A percentile compares a stretch with the other conserved stretches of the same genome.
Conservation (phyloP, 2,113 vertebrate species). For the Antechinus flavipes region DNA sequence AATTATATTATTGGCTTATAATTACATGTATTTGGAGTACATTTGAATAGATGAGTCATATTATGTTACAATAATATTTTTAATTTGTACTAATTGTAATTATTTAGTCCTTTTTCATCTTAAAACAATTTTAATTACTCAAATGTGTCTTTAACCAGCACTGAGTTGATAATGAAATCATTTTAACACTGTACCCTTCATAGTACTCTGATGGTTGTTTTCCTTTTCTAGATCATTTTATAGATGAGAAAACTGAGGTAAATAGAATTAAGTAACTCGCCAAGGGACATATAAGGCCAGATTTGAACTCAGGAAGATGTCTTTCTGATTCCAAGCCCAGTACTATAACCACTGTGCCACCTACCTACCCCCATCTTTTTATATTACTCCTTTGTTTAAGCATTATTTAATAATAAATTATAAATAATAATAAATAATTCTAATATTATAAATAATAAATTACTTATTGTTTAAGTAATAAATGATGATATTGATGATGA, state of each 20-base stretch:
- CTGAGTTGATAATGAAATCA: neutral
- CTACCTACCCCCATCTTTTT: neutral
- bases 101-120: neutral
- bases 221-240: neutral
- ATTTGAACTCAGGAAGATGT: neutral
- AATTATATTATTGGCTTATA: neutral
- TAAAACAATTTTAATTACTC: neutral
- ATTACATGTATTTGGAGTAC: neutral
- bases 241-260: neutral
- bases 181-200: neutral
- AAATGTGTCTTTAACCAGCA: neutral
- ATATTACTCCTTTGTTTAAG: no score
- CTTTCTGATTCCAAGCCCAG: neutral
- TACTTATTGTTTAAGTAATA: no score
- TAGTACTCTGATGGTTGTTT: neutral
- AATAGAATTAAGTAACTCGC: neutral
- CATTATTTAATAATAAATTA: no score
- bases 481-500: no score
- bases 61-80: neutral
- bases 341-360: neutral
- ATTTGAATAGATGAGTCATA: neutral
- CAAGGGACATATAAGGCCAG: neutral
- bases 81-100: neutral
- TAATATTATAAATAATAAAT: no score
- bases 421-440: no score